phyloP scores from a whole-genome alignment of 2,797 vertebrate species.

The Argyrosomus regius region DNA sequence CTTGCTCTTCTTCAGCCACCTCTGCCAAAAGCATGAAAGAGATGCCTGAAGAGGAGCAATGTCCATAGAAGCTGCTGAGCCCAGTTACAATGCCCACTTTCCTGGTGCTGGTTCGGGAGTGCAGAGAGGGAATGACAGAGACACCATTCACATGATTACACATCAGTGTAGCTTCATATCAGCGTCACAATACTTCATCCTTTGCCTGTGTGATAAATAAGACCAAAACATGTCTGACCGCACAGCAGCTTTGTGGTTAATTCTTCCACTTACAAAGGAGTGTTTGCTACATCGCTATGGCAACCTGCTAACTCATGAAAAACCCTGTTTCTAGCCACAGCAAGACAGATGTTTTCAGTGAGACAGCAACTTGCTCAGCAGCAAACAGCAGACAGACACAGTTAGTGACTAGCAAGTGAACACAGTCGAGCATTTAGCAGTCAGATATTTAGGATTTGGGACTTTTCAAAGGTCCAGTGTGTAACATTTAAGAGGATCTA shows the following conservation, averaged over 20 bases:
- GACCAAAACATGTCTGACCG: background rate
- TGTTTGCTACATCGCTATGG: background rate
- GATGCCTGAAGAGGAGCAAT: too few species aligned
- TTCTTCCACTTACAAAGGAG: background rate
- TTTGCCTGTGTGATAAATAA: background rate
- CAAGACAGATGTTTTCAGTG: background rate
- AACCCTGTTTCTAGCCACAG: background rate
- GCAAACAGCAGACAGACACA: background rate
- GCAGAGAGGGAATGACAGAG: too few species aligned
- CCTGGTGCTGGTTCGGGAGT: too few species aligned
- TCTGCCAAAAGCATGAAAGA: too few species aligned
- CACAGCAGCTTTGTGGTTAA: background rate
- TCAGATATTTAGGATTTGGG: background rate
- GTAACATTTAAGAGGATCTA: too few species aligned
- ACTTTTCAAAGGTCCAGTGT: background rate
- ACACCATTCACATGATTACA: too few species aligned
- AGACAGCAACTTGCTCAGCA: background rate
- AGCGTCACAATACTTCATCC: background rate
- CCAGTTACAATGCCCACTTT: too few species aligned
- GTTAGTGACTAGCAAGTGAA: background rate
- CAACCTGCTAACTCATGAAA: background rate
- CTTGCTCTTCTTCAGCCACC: too few species aligned
- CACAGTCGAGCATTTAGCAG: background rate
- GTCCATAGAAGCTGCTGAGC: too few species aligned
- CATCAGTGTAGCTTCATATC: background rate